Conservation (phyloP, 1,140 invertebrate species). For the Ceratina calcarata region DNA sequence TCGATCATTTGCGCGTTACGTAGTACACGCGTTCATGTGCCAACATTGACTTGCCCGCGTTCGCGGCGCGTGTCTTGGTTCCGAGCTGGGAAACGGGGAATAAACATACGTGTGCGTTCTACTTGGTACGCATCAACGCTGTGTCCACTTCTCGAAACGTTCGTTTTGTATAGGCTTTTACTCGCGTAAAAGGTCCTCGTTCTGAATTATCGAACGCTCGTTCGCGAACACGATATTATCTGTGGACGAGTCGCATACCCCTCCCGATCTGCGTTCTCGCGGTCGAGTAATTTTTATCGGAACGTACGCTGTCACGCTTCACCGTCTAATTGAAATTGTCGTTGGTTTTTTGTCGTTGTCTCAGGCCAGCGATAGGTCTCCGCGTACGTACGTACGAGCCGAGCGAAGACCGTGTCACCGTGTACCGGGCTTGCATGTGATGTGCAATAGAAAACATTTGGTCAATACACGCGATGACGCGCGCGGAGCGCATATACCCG, state of each 20-base stretch:
- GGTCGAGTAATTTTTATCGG: not conserved
- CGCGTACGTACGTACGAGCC: conserved; percentile 6
- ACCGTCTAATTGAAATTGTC: not conserved
- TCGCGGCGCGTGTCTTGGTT: not conserved
- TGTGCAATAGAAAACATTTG: conserved; percentile 51
- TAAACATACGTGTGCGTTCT: no score
- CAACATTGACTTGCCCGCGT: not conserved
- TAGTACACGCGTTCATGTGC: not conserved
- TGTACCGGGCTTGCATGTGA: conserved; percentile 42
- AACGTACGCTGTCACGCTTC: not conserved
- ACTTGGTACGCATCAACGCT: not conserved
- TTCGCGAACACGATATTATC: not conserved
- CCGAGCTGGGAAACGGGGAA: not conserved
- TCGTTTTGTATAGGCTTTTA: no score
- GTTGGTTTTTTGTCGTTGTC: not conserved
- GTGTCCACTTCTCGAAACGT: no score
- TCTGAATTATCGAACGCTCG: no score
- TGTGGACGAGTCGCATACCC: not conserved
- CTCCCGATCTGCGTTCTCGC: no score
- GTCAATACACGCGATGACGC: conserved; percentile 50
- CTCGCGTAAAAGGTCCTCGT: no score
- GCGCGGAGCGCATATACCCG: conserved; percentile 1
- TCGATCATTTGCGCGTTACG: not conserved
- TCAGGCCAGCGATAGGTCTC: not conserved
- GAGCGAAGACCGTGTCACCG: conserved; percentile 37